Evolutionary conservation across 2,113 vertebrate species (phyloP).

Genomic region (Scalopus aquaticus): DNA sequence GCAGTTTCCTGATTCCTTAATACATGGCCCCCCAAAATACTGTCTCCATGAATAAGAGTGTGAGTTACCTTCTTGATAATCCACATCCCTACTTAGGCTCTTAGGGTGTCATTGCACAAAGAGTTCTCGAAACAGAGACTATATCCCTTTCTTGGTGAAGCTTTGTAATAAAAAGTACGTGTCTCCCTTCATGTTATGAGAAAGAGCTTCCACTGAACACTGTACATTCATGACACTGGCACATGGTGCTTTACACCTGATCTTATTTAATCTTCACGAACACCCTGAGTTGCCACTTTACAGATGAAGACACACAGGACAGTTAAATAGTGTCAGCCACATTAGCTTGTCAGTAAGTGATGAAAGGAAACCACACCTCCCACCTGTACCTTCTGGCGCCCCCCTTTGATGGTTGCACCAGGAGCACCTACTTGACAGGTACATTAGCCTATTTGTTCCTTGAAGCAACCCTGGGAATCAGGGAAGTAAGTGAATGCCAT

Average conservation of each 20-base stretch:
- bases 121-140: background rate
- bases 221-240: background rate
- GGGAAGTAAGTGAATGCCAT: background rate
- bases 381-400: background rate
- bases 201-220: background rate
- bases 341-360: background rate
- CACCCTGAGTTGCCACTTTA: background rate
- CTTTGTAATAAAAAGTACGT: background rate
- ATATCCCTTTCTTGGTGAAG: background rate
- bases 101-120: background rate
- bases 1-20: background rate
- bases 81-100: background rate
- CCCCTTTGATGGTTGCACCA: background rate
- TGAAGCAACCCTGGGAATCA: background rate
- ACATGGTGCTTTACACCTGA: accelerated
- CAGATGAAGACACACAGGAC: background rate
- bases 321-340: background rate
- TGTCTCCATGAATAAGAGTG: background rate
- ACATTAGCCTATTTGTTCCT: background rate
- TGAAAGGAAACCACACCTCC: background rate
- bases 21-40: background rate
- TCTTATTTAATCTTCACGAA: background rate
- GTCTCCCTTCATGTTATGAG: background rate
- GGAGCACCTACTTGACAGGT: background rate
- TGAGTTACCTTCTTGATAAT: background rate